Base-by-base conservation (phyloP, 2,797 vertebrate species). In the Tadarida brasiliensis region DNA sequence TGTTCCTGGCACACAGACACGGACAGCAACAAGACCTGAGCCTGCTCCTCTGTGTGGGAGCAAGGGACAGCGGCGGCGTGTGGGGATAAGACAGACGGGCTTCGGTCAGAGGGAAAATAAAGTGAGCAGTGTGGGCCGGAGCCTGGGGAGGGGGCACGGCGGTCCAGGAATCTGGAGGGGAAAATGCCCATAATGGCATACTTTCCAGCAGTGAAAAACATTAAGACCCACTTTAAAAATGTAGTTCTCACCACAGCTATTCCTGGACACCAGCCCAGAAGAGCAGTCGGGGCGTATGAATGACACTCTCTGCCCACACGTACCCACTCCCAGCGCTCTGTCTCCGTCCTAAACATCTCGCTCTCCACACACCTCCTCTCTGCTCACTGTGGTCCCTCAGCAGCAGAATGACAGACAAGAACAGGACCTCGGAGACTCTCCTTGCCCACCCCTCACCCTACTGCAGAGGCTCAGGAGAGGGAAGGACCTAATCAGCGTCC, bases 181-280 rank as follows among this genome's bases (percentile, higher is more conserved):
- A 94, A 97, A 96, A 95, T 97, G 97, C 96, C 96, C 94, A 97
- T 97, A 96, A 97, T 97, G 97, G 95, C 96, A 96, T 97, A 97
- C 94, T 98, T 98, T 98, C 97, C 97, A 98, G 94, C 97, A 96
- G 97, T 96, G 96, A 98, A 97, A 98, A 97, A 90, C 96, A 97
- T 98, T 97, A 97, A 97, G 97, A 94, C 97, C 97, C 97, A 96
- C 95, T 98, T 96, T 94, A 96, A 96, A 97, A 97, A 97, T 96
- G 97, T 95, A 96, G 89, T 95, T 95, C 96, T 96, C 84, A 96
- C 97, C 97, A 96, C 97, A 98, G 96, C 95, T 97, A 97, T 98
- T 97, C 95, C 97, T 98, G 97, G 97, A 97, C 44, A 26, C 33
- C n/a, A 10, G 97, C 97, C 97, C 96, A 97, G 97, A 94, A 96